Conservation (phyloP, 2,797 vertebrate species). For the Morus bassanus region DNA sequence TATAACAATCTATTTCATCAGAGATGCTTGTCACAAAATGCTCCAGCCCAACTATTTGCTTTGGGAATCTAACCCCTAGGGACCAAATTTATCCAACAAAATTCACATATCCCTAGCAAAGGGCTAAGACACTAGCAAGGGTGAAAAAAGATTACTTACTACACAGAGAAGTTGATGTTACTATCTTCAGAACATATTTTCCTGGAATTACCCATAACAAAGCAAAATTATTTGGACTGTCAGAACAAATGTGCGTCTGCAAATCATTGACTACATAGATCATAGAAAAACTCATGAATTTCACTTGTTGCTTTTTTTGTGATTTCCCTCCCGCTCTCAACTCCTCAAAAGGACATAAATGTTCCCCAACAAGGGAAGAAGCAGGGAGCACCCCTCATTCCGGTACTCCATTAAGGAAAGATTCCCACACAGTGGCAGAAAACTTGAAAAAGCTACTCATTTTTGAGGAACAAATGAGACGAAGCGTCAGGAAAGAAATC, state of each 20-base stretch:
- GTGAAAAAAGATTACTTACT: not conserved
- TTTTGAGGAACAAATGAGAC: not conserved
- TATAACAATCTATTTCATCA: conserved; percentile 37
- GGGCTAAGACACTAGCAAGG: not conserved
- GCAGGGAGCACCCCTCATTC: not conserved
- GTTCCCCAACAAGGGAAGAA: not conserved
- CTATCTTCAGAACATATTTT: not conserved
- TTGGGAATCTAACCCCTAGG: not conserved
- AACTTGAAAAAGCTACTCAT: not conserved
- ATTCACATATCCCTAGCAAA: not conserved
- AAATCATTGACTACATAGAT: not conserved
- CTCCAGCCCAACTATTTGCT: not conserved
- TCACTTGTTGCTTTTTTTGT: not conserved
- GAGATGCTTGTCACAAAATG: not conserved
- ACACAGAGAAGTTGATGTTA: not conserved
- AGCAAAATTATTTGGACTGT: not conserved
- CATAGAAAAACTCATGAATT: not conserved
- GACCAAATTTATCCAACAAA: not conserved
- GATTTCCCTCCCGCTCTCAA: not conserved
- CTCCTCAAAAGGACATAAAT: not conserved
- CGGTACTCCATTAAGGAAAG: not conserved
- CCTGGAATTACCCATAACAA: not conserved
- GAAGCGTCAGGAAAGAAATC: not conserved
- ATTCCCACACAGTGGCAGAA: not conserved
- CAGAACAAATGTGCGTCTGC: not conserved